Evolutionary conservation across 1,140 invertebrate genomes (phyloP), one percentile per base, ranked within the genome.

Genomic region (Drosophila ficusphila): DNA sequence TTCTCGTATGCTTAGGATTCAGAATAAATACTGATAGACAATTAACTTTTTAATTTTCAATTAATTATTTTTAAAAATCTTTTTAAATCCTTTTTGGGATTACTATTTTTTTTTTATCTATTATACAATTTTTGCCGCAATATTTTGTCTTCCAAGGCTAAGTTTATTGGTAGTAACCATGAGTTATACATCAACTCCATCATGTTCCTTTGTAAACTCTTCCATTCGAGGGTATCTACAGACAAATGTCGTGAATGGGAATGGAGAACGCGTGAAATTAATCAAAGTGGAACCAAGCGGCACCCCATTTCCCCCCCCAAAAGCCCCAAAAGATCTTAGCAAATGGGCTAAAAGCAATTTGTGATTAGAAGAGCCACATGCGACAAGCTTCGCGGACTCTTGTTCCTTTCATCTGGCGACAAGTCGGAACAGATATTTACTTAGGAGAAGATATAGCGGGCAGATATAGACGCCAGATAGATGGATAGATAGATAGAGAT

Each of bases 281-380:
- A 73, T 73, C 69, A 73, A 70, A 46, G 27, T 25, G 34, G 33
- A 46, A 39, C 47, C 47, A 27, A 62, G 18, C 53, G 69, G 69
- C 69, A 71, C 51, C 16, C 47, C 60, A 36, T 25, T 51, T 18
- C 14, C 49, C 12, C 7, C 19, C 16, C 12, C 23, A 29, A 7
- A 21, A 3, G 18, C 34, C 7, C 16, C 18, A 7, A n/a, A 25
- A 12, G 14, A 25, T 34, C 21, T 31, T n/a, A 44, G 29, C 34
- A 46, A 46, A 27, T 33, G 46, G 31, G 39, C 54, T 73, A 73
- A 73, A 73, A 73, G 69, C 69, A 62, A 73, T 62, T 72, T 53
- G 69, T 73, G 69, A 73, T 73, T 73, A 73, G 69, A 68, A 68
- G 56, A 51, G 48, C 23, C 69, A 73, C 69, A 62, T 53, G 68